Evolutionary conservation across 2,888 invertebrate species (phyloP).

Genomic region (Proisotoma minuta): DNA sequence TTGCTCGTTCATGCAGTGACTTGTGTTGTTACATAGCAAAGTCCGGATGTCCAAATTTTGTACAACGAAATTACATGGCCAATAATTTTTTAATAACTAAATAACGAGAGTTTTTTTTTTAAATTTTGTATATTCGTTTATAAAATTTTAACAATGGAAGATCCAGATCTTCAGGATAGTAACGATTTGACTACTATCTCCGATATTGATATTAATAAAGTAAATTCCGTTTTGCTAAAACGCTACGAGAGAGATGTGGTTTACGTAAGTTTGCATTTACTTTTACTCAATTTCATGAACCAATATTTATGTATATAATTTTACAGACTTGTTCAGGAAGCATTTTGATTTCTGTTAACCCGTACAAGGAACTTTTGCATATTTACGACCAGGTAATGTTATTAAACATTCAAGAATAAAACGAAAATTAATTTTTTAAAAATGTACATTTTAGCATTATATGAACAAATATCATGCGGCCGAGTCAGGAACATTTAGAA

Average conservation of each 20-base stretch:
- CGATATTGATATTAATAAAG: not conserved
- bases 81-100: no score
- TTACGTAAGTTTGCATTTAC: conserved; percentile 69
- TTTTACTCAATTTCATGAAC: not conserved
- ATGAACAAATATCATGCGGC: conserved; percentile 10
- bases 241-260: conserved; percentile 76
- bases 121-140: no score
- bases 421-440: not conserved
- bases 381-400: conserved; percentile 77
- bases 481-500: not conserved
- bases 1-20: no score
- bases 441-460: not conserved
- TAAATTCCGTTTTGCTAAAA: not conserved
- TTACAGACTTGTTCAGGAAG: conserved; percentile 85
- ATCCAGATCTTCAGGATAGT: not conserved
- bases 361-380: conserved; percentile 78
- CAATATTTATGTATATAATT: not conserved
- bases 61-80: no score
- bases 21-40: no score
- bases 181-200: not conserved
- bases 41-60: no score
- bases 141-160: no score
- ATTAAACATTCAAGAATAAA: not conserved
- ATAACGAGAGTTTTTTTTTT: no score
- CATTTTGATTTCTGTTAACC: conserved; percentile 88